phyloP scores from a whole-genome alignment of 1,140 invertebrate species.

The Polyergus mexicanus region DNA sequence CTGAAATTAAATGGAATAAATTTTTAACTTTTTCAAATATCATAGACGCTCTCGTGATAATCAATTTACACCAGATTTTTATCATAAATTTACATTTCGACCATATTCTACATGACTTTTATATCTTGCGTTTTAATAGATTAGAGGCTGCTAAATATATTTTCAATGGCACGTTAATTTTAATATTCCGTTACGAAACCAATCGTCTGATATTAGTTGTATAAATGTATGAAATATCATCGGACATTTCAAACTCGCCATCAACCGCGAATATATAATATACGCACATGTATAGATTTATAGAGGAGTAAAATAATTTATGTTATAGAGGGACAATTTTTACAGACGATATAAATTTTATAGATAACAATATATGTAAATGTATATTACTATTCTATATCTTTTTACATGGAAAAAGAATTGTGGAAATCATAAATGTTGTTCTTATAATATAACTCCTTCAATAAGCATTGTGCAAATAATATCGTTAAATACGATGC shows the following conservation, averaged over 20 bases:
- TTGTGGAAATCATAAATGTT: background rate
- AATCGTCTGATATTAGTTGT: background rate
- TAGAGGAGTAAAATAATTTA: conserved; percentile 40
- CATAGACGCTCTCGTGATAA: background rate
- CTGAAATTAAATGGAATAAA: background rate
- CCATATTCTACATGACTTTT: background rate
- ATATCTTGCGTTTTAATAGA: background rate
- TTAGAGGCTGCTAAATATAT: background rate
- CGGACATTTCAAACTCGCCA: conserved; percentile 13
- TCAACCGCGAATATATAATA: conserved; percentile 9
- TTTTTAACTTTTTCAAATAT: background rate
- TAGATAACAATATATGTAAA: conserved; percentile 29
- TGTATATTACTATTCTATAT: background rate
- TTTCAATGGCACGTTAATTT: conserved; percentile 51
- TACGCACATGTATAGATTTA: background rate
- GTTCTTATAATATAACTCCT: background rate
- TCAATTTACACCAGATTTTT: background rate
- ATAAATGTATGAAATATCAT: conserved; percentile 41
- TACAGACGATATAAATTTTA: conserved; percentile 17
- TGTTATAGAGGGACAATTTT: background rate
- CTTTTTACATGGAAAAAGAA: background rate
- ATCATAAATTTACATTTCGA: conserved; percentile 52
- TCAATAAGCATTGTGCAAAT: background rate
- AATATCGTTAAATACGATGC: background rate
- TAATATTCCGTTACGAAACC: conserved; percentile 49